phyloP scores from a whole-genome alignment of 2,797 vertebrate genomes.

The Sebastes kiyomatsui region DNA sequence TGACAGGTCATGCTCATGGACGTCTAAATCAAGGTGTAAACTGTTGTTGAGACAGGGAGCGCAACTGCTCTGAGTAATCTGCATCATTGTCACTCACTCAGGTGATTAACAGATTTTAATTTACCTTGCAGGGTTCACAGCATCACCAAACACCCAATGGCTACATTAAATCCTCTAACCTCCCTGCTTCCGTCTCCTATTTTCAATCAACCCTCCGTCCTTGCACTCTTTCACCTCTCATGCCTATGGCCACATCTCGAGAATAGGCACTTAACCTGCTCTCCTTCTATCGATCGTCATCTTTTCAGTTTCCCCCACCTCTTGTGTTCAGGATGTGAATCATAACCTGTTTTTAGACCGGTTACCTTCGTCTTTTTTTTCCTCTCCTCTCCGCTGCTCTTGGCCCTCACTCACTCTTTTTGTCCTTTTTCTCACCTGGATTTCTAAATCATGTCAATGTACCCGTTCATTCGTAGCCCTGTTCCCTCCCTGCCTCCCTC shows the following conservation, averaged over 20 bases:
- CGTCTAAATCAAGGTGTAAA: background rate
- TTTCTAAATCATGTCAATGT: background rate
- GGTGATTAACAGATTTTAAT: background rate
- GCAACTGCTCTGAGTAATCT: background rate
- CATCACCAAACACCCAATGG: background rate
- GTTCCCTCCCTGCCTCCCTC: too few species aligned
- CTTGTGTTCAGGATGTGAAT: background rate
- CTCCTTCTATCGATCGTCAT: background rate
- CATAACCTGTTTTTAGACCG: background rate
- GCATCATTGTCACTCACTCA: background rate
- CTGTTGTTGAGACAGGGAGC: background rate
- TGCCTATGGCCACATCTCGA: background rate
- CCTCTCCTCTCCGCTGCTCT: background rate
- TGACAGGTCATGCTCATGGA: background rate
- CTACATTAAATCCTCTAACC: background rate
- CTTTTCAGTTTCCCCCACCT: background rate
- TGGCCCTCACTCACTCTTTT: background rate
- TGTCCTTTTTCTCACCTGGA: background rate
- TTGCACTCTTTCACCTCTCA: background rate
- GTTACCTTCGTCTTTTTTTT: background rate
- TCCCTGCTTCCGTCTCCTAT: background rate
- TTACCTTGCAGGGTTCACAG: background rate
- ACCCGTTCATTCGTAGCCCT: background rate
- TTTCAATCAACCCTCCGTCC: background rate
- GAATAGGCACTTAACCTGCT: constrained; percentile 22